Base-by-base conservation (phyloP, 2,888 invertebrate genomes). In the Pammene aurita region DNA sequence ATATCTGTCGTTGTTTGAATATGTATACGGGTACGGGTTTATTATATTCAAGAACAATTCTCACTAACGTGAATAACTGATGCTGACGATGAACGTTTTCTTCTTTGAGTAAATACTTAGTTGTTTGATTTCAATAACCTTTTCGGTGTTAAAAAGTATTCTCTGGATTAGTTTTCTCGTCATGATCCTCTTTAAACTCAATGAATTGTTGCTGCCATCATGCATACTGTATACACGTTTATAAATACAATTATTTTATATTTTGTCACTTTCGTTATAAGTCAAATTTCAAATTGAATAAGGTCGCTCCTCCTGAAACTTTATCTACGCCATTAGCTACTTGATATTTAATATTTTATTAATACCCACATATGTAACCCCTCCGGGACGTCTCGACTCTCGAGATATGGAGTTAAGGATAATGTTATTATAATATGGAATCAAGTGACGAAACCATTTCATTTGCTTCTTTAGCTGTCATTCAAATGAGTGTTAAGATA, bases 1-100 rank as follows among this genome's bases (percentile, higher is more conserved):
- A 77, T 80, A 81, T 78, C 77, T 70, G 74, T 72, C 74, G 71
- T 77, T 69, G 73, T 74, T 71, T 74, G 63, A 72, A 67, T 66
- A 72, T 71, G 70, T 70, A 72, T 75, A 76, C 76, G 77, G 75
- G 56, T 75, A 76, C 76, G 77, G 75, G 56, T 73, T 74, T 76
- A 74, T 77, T 76, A 71, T 74, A 62, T 38, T 62, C 62, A 41
- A 41, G 18, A n/a, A 18, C 11, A 41, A 52, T 52, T 42, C 26
- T 14, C 41, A 50, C 38, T 41, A 26, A 26, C 50, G 5, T 56
- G n/a, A 38, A 56, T 56, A 16, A 38, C 18, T 41, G 11, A 9
- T 57, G 57, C 16, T 18, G 9, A 48, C 16, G 48, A 48, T 10
- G 14, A 9, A 2, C 26, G 10, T 16, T 16, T 16, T 14, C 14